Evolutionary conservation across 2,888 invertebrate species (phyloP), one percentile per base, ranked within the genome.

Genomic region (Chrysina gloriosa): DNA sequence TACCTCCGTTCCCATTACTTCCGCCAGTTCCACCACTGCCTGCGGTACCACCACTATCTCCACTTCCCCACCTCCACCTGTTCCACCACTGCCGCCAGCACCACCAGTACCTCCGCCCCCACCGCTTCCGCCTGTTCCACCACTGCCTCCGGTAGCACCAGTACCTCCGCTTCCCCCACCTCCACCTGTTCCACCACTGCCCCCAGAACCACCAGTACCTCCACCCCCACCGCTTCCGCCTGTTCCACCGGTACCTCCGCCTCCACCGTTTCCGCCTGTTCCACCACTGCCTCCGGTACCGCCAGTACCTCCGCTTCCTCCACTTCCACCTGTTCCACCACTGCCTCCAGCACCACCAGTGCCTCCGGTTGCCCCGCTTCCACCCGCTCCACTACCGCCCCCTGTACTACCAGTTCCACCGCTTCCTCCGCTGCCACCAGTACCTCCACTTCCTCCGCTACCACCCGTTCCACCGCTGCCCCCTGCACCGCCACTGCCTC

Each of bases 291-390:
- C 34, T 27, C 65, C 65, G 31, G 11, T 7, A 16, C 63, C 47
- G 6, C 63, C 36, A n/a, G 23, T 14, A 34, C 65, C 68, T 9
- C 45, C 52, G n/a, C 31, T 31, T n/a, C 67, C 56, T 1, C 56
- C 54, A 9, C 65, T 27, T 14, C 65, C 52, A 1, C 63, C 58
- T 14, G 54, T 54, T 5, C 47, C 47, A 9, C 39, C 52, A n/a
- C 65, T 31, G 3, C 39, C 54, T 3, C 48, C 45, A 19, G 34
- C 31, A 2, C 68, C 68, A 34, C 72, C 70, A 16, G 52, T 48
- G 19, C 70, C 67, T 9, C 63, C 65, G 34, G 23, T 54, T 52
- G 63, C 72, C 47, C 64, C 69, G 39, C 74, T 75, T 11, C 52
- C 47, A 6, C 67, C 69, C 2, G 27, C 6, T 36, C 65, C 63